Base-by-base conservation (phyloP, 1,140 invertebrate species). In the Lepidostoma basale region DNA sequence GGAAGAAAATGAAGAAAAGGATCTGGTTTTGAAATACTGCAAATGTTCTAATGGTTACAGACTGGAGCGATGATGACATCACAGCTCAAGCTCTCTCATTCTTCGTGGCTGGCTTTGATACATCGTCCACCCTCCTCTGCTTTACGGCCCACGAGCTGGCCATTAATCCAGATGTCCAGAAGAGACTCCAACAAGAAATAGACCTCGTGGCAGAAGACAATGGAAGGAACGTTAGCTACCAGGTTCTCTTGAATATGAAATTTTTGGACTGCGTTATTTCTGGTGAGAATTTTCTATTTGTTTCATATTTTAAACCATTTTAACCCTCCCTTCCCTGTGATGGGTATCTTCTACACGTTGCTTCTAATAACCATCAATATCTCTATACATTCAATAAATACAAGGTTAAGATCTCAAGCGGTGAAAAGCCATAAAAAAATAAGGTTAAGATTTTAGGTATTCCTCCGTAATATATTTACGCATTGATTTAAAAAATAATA, bases 101-200 rank as follows among this genome's bases (percentile, higher is more conserved):
- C 71, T 85, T 85, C 56, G 62, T 77, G 10, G 85, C 83, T 28
- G 84, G 84, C 1, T 85, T 82, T 52, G 84, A 85, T 9, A 82
- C 77, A 1, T 76, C 78, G 0, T 78, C 79, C 0, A 71, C 75
- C 0, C 69, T 74, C 0, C 42, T 82, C 10, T 71, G 68, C 0
- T 77, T 81, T 74, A 62, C 72, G 9, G 73, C 81, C 0, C 80
- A 83, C 65, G 80, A 84, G 45, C 73, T 91, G 8, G 84, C 86
- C 0, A 67, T 82, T 10, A 79, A 89, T 74, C 81, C 81, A 0
- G 80, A 85, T 0, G 65, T 84, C 14, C 88, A 90, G 70, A 74
- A 83, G 5, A 83, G 79, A 74, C 65, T 90, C 20, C 81, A 81
- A 28, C 75, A 83, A 39, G 88, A 90, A 75, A 79, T 89, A 16